Evolutionary conservation across 1,140 invertebrate species (phyloP).

Genomic region (Hestina assimilis): DNA sequence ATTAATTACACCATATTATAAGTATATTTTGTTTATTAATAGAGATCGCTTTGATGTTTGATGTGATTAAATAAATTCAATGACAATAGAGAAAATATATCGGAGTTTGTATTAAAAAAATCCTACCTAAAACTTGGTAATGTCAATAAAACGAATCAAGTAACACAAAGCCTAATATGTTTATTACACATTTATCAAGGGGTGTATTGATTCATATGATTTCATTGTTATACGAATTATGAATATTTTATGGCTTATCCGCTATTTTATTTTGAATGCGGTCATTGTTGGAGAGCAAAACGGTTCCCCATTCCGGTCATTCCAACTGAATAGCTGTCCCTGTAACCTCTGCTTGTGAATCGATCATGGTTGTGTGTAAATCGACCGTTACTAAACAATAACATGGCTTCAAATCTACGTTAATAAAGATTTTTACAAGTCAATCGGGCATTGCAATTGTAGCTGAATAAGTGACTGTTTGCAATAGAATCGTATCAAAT

Average conservation of each 20-base stretch:
- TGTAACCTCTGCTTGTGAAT: conserved; percentile 33
- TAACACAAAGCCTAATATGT: conserved; percentile 25
- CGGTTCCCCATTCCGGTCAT: conserved; percentile 41
- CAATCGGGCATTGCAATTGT: neutral
- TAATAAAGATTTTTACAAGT: conserved; percentile 4
- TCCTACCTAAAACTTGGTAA: neutral
- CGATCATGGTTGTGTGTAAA: conserved; percentile 28
- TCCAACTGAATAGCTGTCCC: conserved; percentile 30
- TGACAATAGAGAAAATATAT: too few relatives aligned
- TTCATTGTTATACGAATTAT: conserved; percentile 56
- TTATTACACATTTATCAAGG: conserved; percentile 38
- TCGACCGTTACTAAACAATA: conserved; percentile 30
- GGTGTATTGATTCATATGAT: conserved; percentile 40
- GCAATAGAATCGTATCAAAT: neutral
- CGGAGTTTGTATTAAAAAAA: too few relatives aligned
- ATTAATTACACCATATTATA: too few relatives aligned
- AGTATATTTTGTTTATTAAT: too few relatives aligned
- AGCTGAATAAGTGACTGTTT: neutral
- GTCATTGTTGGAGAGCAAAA: conserved; percentile 43
- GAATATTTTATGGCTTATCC: conserved; percentile 63
- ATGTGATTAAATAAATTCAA: too few relatives aligned
- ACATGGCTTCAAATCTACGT: neutral
- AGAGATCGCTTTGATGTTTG: too few relatives aligned
- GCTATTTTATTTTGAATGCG: conserved; percentile 47
- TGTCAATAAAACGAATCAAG: neutral